phyloP scores from a whole-genome alignment of 1,140 invertebrate species.

The Hormaphis cornu region DNA sequence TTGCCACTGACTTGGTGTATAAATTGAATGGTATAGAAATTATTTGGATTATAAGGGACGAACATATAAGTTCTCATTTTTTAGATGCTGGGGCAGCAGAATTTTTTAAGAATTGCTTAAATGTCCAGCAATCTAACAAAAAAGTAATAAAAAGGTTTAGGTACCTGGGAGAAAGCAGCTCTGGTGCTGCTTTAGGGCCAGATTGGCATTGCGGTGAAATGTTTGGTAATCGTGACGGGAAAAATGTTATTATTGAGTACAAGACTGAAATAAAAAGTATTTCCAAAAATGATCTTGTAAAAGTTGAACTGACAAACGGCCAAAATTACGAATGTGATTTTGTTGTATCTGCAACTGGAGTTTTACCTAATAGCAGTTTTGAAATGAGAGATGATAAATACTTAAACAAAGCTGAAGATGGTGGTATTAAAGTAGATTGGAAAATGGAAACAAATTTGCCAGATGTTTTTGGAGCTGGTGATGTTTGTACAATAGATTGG shows the following conservation, averaged over 20 bases:
- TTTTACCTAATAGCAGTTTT: constrained; percentile 59
- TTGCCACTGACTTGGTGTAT: constrained; percentile 90
- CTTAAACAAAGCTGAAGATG: constrained; percentile 57
- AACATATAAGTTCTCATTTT: constrained; percentile 84
- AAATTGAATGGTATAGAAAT: constrained; percentile 75
- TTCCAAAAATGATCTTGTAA: constrained; percentile 48
- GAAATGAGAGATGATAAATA: constrained; percentile 43
- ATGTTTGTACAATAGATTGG: constrained; percentile 80
- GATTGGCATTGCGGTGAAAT: constrained; percentile 78
- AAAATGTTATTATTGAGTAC: constrained; percentile 52
- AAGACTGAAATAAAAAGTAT: constrained; percentile 55
- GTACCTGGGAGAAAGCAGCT: constrained; percentile 25
- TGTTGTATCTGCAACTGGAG: constrained; percentile 90
- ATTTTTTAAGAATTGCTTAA: constrained; percentile 63
- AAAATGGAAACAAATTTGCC: constrained; percentile 68
- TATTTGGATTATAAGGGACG: constrained; percentile 88
- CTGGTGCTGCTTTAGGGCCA: constrained; percentile 82
- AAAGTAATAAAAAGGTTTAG: constrained; percentile 41
- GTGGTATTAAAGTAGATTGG: constrained; percentile 72
- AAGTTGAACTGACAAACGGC: constrained; percentile 65
- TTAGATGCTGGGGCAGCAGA: constrained; percentile 90
- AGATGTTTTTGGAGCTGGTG: constrained; percentile 88
- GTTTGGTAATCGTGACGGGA: constrained; percentile 43
- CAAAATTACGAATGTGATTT: constrained; percentile 76
- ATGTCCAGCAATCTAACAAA: constrained; percentile 47